Base-by-base conservation (phyloP, 1,140 invertebrate genomes). In the Monochamus saltuarius region DNA sequence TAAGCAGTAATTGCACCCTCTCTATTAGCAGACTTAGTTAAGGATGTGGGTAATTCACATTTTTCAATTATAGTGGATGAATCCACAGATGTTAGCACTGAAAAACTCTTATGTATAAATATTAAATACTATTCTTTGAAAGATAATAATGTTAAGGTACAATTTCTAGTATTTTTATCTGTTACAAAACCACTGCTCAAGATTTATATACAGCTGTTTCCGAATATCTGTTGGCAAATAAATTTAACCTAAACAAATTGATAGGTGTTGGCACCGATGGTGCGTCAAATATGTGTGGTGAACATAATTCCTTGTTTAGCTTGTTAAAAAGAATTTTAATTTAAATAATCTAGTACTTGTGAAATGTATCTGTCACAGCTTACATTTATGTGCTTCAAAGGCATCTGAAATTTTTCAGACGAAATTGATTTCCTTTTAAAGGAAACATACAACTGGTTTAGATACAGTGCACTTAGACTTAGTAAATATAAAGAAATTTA, bases 61-160 rank as follows among this genome's bases (percentile, higher is more conserved):
- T 57, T 29, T 13, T n/a, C n/a, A n/a, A 57, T 57, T 7, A 57
- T 57, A 4, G 29, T 57, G 8, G 56, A 57, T 50, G 43, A 57
- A 36, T 57, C 56, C 2, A 57, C 56, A 14, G 56, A 57, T 50
- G 35, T 57, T 8, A 42, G 37, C 3, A 36, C 4, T 2, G 43
- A 57, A 17, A 57, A 57, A 34, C 10, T 57, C 1, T 9, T 57
- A 22, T 49, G 53, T 50, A 50, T 57, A 16, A 37, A 36, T 37
- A 22, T 57, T 9, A 50, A 50, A 16, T 55, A 22, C 35, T 55
- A 55, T 22, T 55, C 53, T 42, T 14, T 43, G 34, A 8, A 29
- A 4, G 42, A 55, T 19, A 55, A 55, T 34, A 8, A 43, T 3
- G 29, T 55, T 34, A 39, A 38, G 1, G 43, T 40, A 43, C 53